Evolutionary conservation across 2,797 vertebrate species (phyloP).

Genomic region (Trematomus bernacchii): DNA sequence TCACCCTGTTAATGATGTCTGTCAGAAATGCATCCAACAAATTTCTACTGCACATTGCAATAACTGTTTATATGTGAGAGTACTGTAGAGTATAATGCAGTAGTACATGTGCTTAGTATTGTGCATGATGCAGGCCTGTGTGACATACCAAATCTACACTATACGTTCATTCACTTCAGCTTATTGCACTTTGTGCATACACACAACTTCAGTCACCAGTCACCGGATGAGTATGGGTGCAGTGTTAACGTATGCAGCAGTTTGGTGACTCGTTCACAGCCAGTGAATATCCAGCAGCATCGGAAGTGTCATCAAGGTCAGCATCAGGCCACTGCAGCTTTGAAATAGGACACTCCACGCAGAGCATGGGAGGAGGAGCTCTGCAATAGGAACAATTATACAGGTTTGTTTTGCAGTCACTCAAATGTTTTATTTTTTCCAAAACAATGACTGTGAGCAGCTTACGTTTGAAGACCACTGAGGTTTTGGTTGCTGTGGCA

Average conservation of each 20-base stretch:
- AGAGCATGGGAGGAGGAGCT: conserved; percentile 77
- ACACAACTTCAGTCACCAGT: conserved; percentile 51
- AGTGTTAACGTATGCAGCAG: conserved; percentile 57
- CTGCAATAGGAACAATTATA: conserved; percentile 57
- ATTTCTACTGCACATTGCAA: conserved; percentile 43
- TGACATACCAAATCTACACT: conserved; percentile 55
- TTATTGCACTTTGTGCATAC: conserved; percentile 68
- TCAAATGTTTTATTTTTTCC: conserved; percentile 8
- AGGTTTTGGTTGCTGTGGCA: conserved; percentile 10
- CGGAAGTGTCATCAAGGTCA: conserved; percentile 78
- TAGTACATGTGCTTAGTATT: conserved; percentile 63
- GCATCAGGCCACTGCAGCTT: conserved; percentile 73
- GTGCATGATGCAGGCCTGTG: conserved; percentile 64
- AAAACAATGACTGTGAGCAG: not conserved
- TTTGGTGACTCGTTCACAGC: conserved; percentile 64
- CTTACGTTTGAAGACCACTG: conserved; percentile 82
- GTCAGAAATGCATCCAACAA: conserved; percentile 19
- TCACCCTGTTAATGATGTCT: conserved; percentile 22
- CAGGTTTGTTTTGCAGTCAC: conserved; percentile 17
- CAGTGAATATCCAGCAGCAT: conserved; percentile 73
- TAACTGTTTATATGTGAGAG: conserved; percentile 43
- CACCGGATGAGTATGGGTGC: conserved; percentile 53
- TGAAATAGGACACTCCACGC: conserved; percentile 80
- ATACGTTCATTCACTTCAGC: conserved; percentile 56
- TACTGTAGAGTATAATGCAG: conserved; percentile 59